Evolutionary conservation across 2,888 invertebrate species (phyloP), one percentile per base, ranked within the genome.

Genomic region (Plusia festucae): DNA sequence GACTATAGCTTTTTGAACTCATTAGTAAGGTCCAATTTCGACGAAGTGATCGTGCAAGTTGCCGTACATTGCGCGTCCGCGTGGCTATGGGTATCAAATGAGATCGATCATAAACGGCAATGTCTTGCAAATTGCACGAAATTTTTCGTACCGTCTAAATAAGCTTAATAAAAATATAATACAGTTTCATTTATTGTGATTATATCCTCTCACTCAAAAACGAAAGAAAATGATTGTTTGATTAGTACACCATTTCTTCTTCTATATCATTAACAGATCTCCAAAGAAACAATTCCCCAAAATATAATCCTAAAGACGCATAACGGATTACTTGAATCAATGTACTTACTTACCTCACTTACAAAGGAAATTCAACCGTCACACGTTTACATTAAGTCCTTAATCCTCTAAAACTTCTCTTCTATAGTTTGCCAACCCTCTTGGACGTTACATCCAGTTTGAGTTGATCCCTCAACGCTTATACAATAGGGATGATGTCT

Each of bases 281-380:
- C 49, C 54, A 58, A 73, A 79, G 30, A 79, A 67, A 76, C 57
- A 63, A n/a, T 32, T 61, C 65, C 15, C 8, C 68, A 53, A 65
- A 57, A 68, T 72, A 72, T 82, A 82, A 81, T 79, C 79, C 76
- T 62, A 60, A 76, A 78, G 71, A 82, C 73, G 65, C 75, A 60
- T 69, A 67, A 73, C 72, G 55, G 72, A 77, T 76, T 75, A 76
- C 46, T 54, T 44, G 15, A 40, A 65, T 69, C 27, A 57, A 34
- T 54, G 30, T 51, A 32, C 13, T 11, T 11, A 46, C 51, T 46
- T 16, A 8, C 15, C 5, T 9, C 4, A 32, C 7, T 18, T 30
- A 59, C 68, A 68, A 63, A 70, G 22, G 74, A 81, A 78, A 75
- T 57, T 11, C 20, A 8, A 64, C 70, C 62, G 74, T 70, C 64